Evolutionary conservation across 2,113 vertebrate species (phyloP).

Genomic region (Gasterosteus nipponicus): DNA sequence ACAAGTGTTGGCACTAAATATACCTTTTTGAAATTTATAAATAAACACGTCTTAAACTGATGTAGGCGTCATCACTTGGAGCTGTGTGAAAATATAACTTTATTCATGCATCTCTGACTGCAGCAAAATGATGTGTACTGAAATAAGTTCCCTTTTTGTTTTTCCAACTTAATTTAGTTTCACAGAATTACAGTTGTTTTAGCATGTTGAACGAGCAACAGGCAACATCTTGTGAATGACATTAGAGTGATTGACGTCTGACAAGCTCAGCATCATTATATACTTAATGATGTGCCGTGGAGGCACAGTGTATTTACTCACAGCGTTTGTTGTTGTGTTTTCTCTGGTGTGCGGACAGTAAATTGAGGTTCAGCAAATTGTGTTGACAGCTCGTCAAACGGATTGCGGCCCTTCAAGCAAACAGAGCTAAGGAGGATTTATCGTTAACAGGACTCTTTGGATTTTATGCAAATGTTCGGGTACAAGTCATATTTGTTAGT

Average conservation of each 20-base stretch:
- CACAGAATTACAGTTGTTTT: background rate
- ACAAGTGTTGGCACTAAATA: conserved; percentile 8
- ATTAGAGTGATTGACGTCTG: background rate
- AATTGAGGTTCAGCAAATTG: background rate
- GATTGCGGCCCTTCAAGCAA: too few species aligned
- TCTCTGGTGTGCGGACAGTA: background rate
- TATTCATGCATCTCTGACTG: background rate
- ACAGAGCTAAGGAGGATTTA: too few species aligned
- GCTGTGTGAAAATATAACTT: background rate
- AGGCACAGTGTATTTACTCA: background rate
- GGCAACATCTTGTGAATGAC: too few species aligned
- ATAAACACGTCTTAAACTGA: conserved; percentile 2
- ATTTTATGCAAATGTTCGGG: too few species aligned
- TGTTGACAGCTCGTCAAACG: too few species aligned
- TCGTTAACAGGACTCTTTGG: too few species aligned
- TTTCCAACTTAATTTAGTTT: background rate
- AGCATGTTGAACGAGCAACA: background rate
- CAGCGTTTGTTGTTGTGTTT: background rate
- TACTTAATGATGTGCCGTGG: background rate
- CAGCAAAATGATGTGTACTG: background rate
- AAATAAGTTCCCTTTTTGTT: background rate
- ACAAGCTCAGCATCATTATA: background rate
- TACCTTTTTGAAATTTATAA: background rate
- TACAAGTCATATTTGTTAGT: too few species aligned
- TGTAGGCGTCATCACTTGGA: conserved; percentile 2